Conservation (phyloP, 2,888 invertebrate species). For the Hypena proboscidalis region DNA sequence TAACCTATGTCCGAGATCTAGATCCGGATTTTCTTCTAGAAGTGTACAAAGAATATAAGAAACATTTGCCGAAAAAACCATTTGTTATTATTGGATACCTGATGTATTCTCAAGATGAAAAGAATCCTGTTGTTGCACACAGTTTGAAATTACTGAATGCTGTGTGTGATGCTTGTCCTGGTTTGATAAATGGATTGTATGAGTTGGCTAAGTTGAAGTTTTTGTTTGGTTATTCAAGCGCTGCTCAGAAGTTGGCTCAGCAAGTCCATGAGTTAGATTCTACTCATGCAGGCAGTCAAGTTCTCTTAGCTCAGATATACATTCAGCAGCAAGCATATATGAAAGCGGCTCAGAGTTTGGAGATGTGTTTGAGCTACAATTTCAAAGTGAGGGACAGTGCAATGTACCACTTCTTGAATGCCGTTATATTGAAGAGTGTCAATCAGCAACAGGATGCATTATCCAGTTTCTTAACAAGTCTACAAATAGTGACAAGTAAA, state of each 20-base stretch:
- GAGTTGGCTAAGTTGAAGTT: constrained; percentile 93
- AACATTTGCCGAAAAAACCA: constrained; percentile 88
- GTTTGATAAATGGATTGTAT: constrained; percentile 88
- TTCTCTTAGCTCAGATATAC: constrained; percentile 94
- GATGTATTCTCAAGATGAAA: constrained; percentile 74
- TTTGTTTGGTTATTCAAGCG: constrained; percentile 90
- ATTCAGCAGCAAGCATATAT: constrained; percentile 89
- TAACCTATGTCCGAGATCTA: constrained; percentile 89
- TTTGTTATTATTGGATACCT: constrained; percentile 77
- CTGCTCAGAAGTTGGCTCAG: constrained; percentile 89
- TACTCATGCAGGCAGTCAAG: constrained; percentile 93
- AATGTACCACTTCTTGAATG: constrained; percentile 94
- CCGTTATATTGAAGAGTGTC: constrained; percentile 91
- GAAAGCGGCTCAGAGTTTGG: constrained; percentile 93
- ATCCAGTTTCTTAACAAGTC: constrained; percentile 90
- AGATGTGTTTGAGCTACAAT: constrained; percentile 95
- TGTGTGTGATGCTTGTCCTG: constrained; percentile 92
- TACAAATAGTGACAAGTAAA: constrained; percentile 86
- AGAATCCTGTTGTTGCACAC: constrained; percentile 78
- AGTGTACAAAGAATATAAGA: constrained; percentile 90
- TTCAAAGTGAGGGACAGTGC: constrained; percentile 97
- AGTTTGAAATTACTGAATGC: constrained; percentile 89
- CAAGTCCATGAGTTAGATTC: constrained; percentile 91
- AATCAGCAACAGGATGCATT: constrained; percentile 90
- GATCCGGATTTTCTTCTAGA: constrained; percentile 95